These are phyloP conservation scores for Sciurus niger DNA, from an alignment of 2,113 vertebrate genomes.

Conservation along the genomic window DNA sequence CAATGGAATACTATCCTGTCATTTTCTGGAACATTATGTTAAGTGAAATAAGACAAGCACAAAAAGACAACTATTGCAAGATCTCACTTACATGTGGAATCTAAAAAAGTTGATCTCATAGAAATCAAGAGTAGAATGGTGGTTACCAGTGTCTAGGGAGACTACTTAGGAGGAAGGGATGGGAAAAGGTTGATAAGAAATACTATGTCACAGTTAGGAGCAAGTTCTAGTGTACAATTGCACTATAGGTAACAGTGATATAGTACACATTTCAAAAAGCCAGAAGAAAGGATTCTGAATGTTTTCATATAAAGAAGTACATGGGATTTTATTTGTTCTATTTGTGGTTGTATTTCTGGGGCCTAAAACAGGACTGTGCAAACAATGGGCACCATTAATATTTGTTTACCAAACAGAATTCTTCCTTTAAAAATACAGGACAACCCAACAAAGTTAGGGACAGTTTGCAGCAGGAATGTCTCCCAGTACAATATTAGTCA, in stretches of 20 bases:
- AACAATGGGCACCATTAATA: background rate
- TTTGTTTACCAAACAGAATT: background rate
- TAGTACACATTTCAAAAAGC: background rate
- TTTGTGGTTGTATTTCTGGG: background rate
- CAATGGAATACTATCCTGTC: background rate
- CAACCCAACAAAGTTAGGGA: background rate
- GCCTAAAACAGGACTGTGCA: background rate
- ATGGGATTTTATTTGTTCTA: background rate
- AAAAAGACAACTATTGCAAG: background rate
- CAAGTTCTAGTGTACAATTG: background rate
- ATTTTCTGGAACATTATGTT: background rate
- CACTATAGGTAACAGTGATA: background rate
- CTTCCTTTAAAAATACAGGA: background rate
- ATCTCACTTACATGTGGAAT: background rate
- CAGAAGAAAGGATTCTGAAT: background rate
- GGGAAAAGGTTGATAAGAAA: background rate
- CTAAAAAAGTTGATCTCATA: background rate
- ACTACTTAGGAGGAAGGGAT: background rate
- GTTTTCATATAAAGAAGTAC: background rate
- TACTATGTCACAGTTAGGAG: background rate
- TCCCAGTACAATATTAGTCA: background rate
- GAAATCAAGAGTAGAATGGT: background rate
- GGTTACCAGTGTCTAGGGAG: background rate
- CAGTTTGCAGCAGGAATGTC: background rate
- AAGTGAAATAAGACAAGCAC: background rate